Percentiles rank a stretch among this genome's conserved stretches.
Evolutionary conservation across 2,888 invertebrate species (phyloP).

Genomic region (Ecliptopera silaceata): DNA sequence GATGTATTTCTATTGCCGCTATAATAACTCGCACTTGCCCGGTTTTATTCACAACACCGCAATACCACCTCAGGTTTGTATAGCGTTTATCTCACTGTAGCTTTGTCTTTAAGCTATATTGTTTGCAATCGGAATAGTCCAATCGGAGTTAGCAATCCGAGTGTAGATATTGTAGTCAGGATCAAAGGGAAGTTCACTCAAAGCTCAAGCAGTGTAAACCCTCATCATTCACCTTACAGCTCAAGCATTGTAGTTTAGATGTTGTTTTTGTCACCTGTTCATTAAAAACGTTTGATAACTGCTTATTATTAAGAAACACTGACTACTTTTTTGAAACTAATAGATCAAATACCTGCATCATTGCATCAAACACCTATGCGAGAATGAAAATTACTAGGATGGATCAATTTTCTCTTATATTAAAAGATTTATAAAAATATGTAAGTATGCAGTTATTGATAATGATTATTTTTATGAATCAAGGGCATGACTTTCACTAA

Average conservation of each 20-base stretch:
- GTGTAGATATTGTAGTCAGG: conserved; percentile 6
- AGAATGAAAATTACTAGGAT: too few species aligned
- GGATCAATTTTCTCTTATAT: too few species aligned
- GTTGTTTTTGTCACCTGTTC: not conserved
- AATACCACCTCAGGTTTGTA: too few species aligned
- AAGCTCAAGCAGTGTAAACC: conserved; percentile 7
- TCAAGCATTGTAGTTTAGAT: not conserved
- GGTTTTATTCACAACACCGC: too few species aligned
- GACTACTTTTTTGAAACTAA: not conserved
- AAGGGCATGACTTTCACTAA: too few species aligned
- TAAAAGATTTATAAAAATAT: too few species aligned
- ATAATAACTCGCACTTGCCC: too few species aligned
- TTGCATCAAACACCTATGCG: too few species aligned
- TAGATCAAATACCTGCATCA: too few species aligned
- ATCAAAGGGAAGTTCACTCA: conserved; percentile 17
- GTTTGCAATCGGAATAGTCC: conserved; percentile 9
- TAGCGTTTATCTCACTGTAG: not conserved
- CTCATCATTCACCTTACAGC: conserved; percentile 16
- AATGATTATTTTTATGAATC: too few species aligned
- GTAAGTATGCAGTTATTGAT: too few species aligned
- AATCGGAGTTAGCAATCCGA: conserved; percentile 10
- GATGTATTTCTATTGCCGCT: too few species aligned
- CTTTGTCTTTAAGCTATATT: not conserved
- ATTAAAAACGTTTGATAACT: not conserved
- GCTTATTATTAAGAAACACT: not conserved